Base-by-base conservation (phyloP, 2,888 invertebrate genomes). In the Melanargia galathea region DNA sequence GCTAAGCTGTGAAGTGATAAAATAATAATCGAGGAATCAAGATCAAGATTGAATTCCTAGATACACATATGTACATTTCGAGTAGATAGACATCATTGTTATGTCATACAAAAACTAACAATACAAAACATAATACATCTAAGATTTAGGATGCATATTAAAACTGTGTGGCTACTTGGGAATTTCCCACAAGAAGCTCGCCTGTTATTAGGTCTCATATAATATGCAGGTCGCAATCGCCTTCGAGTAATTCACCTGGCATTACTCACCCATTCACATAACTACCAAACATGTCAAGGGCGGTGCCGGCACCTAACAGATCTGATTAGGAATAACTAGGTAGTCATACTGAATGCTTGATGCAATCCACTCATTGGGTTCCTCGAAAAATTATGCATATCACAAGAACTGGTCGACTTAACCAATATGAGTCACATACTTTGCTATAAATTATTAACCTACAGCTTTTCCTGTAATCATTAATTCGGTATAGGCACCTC, bases 351-450 rank as follows among this genome's bases (percentile, higher is more conserved):
- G 79, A 77, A 79, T 77, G 80, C 77, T 43, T 49, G 55, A 79
- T 75, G 63, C 61, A 78, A 78, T 74, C 77, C 77, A 81, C 80
- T 80, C 81, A 83, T 81, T 69, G 77, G 79, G 75, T 86, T 82
- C 82, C 79, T 71, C 78, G 83, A 83, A 85, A 82, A 78, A 77
- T 73, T 79, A 74, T 81, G 81, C 80, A 82, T 77, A 78, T 80
- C 70, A 75, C 75, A 69, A 77, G 80, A 85, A 86, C 82, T 78
- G 77, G 81, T 81, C 74, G 62, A 71, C 73, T 77, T 80, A 46
- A 46, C 22, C 79, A 75, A 73, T 70, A 75, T 85, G 84, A 84
- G 71, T 85, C 84, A 85, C 66, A 73, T 73, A 73, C 71, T 72
- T 73, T 67, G 70, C 66, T 38, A 62, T 52, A 45, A 43, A 63